Evolutionary conservation across 2,888 invertebrate species (phyloP).

Genomic region (Campaea margaritaria): DNA sequence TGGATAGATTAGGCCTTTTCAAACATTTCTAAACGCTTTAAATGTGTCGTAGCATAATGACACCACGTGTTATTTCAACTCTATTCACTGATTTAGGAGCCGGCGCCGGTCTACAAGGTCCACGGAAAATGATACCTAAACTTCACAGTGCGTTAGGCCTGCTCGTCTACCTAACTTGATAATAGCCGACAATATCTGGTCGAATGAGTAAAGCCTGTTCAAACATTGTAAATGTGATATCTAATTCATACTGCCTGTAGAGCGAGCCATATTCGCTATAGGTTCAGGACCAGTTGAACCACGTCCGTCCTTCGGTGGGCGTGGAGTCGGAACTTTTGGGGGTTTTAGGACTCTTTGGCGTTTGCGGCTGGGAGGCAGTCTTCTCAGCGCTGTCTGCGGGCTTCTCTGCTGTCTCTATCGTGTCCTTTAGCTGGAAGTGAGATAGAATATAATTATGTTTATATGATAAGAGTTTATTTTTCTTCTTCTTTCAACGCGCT

Average conservation of each 20-base stretch:
- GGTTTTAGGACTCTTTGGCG: constrained; percentile 61
- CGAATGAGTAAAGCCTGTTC: constrained; percentile 7
- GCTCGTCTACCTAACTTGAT: neutral
- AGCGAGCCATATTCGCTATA: neutral
- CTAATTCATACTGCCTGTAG: neutral
- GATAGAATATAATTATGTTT: neutral
- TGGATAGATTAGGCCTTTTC: neutral
- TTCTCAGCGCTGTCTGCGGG: constrained; percentile 56
- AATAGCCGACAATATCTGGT: constrained; percentile 12
- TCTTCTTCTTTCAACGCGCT: no score
- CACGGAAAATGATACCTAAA: no score
- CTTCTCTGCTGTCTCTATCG: constrained; percentile 59
- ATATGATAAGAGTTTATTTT: neutral
- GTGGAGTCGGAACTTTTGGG: constrained; percentile 62
- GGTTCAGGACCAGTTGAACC: constrained; percentile 85
- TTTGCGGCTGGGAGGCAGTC: constrained; percentile 46
- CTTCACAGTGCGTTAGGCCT: no score
- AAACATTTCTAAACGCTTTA: neutral
- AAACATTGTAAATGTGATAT: neutral
- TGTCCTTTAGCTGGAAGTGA: constrained; percentile 68
- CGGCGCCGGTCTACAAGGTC: no score
- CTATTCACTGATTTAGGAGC: no score
- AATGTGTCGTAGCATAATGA: neutral
- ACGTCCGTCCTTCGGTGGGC: constrained; percentile 78
- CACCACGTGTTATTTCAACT: no score